Conservation (phyloP, 1,140 invertebrate species). For the Stegodyphus dumicola region DNA sequence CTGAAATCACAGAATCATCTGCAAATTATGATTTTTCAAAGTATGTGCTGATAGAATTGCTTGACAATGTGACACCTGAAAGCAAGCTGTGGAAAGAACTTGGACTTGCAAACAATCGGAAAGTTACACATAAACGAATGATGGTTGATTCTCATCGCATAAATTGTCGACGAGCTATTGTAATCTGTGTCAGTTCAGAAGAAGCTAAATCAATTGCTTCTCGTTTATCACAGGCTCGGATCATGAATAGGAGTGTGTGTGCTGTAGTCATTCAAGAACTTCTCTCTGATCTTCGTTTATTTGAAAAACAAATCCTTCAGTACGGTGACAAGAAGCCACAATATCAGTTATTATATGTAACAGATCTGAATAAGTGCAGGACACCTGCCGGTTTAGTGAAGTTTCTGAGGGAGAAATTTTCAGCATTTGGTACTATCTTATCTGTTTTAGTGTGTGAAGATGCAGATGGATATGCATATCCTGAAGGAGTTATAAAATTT, state of each 20-base stretch:
- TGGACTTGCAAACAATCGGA: slow-evolving; percentile 13
- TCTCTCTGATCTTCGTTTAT: slow-evolving; percentile 39
- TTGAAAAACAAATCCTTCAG: slow-evolving; percentile 46
- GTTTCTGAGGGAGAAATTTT: slow-evolving; percentile 34
- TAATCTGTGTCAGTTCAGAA: slow-evolving; percentile 21
- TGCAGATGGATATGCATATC: slow-evolving; percentile 37
- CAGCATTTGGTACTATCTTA: slow-evolving; percentile 43
- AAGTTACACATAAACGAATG: slow-evolving; percentile 35
- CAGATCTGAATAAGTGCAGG: slow-evolving; percentile 18
- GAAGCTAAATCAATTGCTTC: slow-evolving; percentile 11
- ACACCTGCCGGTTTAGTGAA: slow-evolving; percentile 3
- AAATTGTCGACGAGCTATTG: slow-evolving; percentile 39
- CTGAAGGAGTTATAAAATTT: slow-evolving; percentile 52
- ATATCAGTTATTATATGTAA: slow-evolving; percentile 37
- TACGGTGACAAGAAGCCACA: slow-evolving; percentile 42
- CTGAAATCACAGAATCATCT: background rate
- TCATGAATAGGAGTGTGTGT: slow-evolving; percentile 28
- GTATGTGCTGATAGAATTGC: slow-evolving; percentile 51
- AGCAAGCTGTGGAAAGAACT: slow-evolving; percentile 29
- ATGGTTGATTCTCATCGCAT: slow-evolving; percentile 48
- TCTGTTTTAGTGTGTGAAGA: slow-evolving; percentile 39
- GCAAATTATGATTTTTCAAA: slow-evolving; percentile 47
- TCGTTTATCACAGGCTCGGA: slow-evolving; percentile 15
- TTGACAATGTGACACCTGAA: slow-evolving; percentile 43
- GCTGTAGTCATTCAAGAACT: slow-evolving; percentile 42